These are phyloP conservation scores for Bruchidius siliquastri DNA, from an alignment of 2,888 invertebrate genomes.

Conservation along the genomic window DNA sequence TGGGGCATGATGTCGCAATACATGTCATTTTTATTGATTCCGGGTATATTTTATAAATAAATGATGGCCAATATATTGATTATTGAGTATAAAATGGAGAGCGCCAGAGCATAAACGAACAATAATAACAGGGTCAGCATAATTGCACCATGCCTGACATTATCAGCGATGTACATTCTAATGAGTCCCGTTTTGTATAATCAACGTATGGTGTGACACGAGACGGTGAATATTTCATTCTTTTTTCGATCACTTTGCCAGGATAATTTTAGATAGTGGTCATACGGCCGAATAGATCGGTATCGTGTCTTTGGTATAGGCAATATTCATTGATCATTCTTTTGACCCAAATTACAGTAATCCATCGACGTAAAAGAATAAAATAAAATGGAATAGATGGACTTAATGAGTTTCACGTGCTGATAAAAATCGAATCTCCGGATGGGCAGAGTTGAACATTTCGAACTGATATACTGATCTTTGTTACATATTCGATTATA, in stretches of 20 bases:
- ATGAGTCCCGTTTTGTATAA: not conserved
- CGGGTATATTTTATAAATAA: not conserved
- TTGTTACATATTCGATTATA: too few species aligned
- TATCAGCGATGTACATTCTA: not conserved
- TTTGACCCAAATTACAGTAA: not conserved
- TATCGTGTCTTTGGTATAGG: not conserved
- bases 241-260: not conserved
- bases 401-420: too few species aligned
- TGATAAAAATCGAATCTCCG: too few species aligned
- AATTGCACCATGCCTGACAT: not conserved
- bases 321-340: not conserved
- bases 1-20: not conserved
- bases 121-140: not conserved
- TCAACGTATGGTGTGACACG: not conserved
- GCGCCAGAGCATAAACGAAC: not conserved
- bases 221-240: not conserved
- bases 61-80: not conserved
- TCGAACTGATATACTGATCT: too few species aligned
- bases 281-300: not conserved
- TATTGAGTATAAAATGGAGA: not conserved
- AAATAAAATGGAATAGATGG: too few species aligned
- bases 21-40: not conserved
- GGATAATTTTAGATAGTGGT: not conserved
- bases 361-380: not conserved
- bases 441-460: too few species aligned